Evolutionary conservation across 2,113 vertebrate genomes (phyloP).

Genomic region (Chloropsis cyanopogon): DNA sequence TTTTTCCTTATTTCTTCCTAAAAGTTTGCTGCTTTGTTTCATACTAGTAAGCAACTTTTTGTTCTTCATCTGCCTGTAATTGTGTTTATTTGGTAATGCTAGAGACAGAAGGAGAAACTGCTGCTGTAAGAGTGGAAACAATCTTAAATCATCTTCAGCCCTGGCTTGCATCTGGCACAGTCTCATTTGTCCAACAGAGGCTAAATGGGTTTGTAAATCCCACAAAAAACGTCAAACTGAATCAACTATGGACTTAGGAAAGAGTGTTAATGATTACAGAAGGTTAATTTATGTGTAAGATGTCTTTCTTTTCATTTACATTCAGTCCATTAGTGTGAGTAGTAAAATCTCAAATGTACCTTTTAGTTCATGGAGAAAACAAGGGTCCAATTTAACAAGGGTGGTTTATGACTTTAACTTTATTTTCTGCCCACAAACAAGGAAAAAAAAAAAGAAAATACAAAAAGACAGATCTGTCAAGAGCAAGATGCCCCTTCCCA

Average conservation of each 20-base stretch:
- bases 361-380: background rate
- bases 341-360: background rate
- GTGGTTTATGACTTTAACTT: background rate
- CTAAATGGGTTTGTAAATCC: background rate
- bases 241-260: background rate
- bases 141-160: background rate
- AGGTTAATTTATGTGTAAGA: background rate
- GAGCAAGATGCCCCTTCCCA: background rate
- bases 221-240: background rate
- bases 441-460: accelerated
- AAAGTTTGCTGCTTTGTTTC: background rate
- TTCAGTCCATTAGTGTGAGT: background rate
- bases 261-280: background rate
- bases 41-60: background rate
- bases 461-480: background rate
- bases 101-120: background rate
- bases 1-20: background rate
- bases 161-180: background rate
- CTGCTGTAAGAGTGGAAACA: background rate
- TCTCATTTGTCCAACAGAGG: background rate
- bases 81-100: background rate
- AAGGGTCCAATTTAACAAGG: background rate
- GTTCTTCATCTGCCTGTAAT: background rate
- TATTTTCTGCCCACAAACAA: background rate
- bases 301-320: background rate